Evolutionary conservation across 2,888 invertebrate genomes (phyloP), one percentile per base, ranked within the genome.

Genomic region (Laothoe populi): DNA sequence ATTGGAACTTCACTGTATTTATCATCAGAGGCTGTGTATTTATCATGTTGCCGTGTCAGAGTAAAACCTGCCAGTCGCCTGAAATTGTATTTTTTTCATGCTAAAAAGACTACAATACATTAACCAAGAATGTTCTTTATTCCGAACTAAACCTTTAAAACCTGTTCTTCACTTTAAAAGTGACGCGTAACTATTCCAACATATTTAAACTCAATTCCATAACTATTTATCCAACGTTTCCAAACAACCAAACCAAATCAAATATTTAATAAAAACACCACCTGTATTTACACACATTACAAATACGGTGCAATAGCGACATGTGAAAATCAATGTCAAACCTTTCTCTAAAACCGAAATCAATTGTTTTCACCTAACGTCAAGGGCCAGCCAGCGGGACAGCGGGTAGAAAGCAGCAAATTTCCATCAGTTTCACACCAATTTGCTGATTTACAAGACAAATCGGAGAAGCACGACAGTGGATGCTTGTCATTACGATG

Each of bases 391-490:
- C 2, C 38, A 44, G 24, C 60, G 31, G 24, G 63, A 60, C 58
- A 63, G 16, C 16, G 16, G 68, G 67, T 68, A 75, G 79, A 78
- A 78, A 78, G 78, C 69, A 40, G 78, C 70, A 71, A 78, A 78
- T 78, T 78, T 48, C 60, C 48, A 48, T 67, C 73, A 72, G 79
- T 81, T 87, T 85, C 84, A 82, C 84, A 82, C 78, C 79, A 77
- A 82, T 86, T 82, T 82, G 79, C 78, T 66, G 74, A 82, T 84
- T 80, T 74, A 77, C 74, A 77, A 77, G 79, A 83, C 81, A 82
- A 83, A 82, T 79, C 69, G 74, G 65, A 67, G 70, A 68, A 35
- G 53, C 53, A 73, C 69, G 59, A 59, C 59, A 26, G 13, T 38
- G 40, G 21, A 26, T 23, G 26, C 44, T 13, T 24, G 16, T 49